A percentile compares a stretch with the other conserved stretches of the same genome.
Evolutionary conservation across 2,888 invertebrate genomes (phyloP).

Genomic region (Lithophane semibrunnea): DNA sequence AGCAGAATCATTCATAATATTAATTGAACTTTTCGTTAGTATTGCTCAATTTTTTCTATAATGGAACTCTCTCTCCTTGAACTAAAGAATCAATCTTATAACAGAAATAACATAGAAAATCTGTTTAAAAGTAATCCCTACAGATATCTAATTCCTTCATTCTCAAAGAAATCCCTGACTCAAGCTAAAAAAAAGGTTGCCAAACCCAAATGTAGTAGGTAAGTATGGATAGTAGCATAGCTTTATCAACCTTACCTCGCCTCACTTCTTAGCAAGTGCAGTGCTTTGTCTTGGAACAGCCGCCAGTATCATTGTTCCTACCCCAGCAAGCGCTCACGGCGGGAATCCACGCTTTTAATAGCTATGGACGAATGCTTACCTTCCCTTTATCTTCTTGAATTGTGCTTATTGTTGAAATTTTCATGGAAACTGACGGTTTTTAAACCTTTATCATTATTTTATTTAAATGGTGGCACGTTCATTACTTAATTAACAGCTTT

Average conservation of each 20-base stretch:
- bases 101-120: neutral
- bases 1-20: conserved; percentile 5
- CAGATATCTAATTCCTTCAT: neutral
- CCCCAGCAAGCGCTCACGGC: conserved; percentile 2
- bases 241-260: conserved; percentile 25
- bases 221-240: neutral
- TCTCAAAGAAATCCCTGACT: neutral
- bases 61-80: neutral
- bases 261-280: conserved; percentile 54
- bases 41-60: neutral
- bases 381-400: conserved; percentile 19
- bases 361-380: conserved; percentile 26
- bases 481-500: neutral
- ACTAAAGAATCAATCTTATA: neutral
- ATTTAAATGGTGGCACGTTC: neutral
- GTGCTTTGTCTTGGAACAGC: conserved; percentile 47
- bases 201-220: neutral
- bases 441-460: neutral
- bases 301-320: conserved; percentile 47
- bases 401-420: neutral
- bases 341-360: conserved; percentile 32
- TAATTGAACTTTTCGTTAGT: conserved; percentile 14
- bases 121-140: neutral
- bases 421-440: neutral
- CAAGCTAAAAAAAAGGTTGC: conserved; percentile 22